A percentile compares a stretch with the other conserved stretches of the same genome.
Evolutionary conservation across 2,888 invertebrate genomes (phyloP).

Genomic region (Drosophila atroscutellata): DNA sequence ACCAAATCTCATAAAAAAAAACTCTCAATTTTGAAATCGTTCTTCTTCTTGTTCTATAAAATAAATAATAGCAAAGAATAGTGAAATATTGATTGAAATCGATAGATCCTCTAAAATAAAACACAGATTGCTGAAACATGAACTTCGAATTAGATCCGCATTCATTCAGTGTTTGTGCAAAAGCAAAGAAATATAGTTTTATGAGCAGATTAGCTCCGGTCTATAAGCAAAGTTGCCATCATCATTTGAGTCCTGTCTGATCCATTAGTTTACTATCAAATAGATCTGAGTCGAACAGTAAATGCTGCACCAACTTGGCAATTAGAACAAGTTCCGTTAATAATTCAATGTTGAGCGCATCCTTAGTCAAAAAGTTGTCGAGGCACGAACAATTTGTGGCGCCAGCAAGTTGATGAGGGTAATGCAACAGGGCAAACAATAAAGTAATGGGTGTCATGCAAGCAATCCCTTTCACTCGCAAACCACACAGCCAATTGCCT

Average conservation of each 20-base stretch:
- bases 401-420: neutral
- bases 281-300: neutral
- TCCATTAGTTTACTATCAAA: neutral
- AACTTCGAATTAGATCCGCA: neutral
- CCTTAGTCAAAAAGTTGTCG: conserved; percentile 6
- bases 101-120: neutral
- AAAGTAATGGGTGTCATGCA: conserved; percentile 10
- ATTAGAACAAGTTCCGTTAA: neutral
- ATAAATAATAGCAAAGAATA: neutral
- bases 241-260: neutral
- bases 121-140: neutral
- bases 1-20: neutral
- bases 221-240: neutral
- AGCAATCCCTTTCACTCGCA: conserved; percentile 21
- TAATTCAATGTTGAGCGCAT: neutral
- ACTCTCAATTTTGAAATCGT: neutral
- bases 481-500: neutral
- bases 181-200: neutral
- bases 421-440: neutral
- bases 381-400: neutral
- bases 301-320: neutral
- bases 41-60: neutral
- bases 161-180: neutral
- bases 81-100: neutral
- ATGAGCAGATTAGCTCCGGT: neutral